Conservation (phyloP, 1,140 invertebrate species). For the Rhopalosiphum padi region DNA sequence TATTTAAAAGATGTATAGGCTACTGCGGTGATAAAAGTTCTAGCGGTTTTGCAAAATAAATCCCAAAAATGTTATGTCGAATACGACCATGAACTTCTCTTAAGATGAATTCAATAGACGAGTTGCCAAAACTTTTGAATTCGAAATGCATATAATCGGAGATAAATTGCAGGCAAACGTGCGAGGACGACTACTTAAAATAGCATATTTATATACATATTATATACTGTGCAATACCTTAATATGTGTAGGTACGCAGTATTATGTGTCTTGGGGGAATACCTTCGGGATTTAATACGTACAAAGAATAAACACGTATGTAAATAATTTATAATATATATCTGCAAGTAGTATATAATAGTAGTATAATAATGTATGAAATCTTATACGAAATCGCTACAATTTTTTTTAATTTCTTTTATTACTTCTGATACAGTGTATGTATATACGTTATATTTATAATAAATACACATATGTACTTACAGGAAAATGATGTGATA, state of each 20-base stretch:
- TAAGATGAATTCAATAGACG: not conserved
- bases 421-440: not conserved
- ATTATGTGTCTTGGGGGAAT: not conserved
- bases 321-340: conserved; percentile 6
- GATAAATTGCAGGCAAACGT: not conserved
- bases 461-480: not conserved
- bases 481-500: not conserved
- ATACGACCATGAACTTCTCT: not conserved
- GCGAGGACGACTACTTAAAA: not conserved
- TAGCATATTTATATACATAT: conserved; percentile 1
- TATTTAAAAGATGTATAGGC: not conserved
- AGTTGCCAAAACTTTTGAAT: not conserved
- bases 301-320: not conserved
- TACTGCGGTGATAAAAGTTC: not conserved
- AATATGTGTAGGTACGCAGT: not conserved
- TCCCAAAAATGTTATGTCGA: not conserved
- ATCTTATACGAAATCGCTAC: not conserved
- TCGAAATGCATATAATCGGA: not conserved
- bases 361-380: not conserved
- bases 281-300: not conserved
- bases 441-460: not conserved
- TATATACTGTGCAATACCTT: not conserved
- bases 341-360: not conserved
- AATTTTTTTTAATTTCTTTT: conserved; percentile 12
- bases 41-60: not conserved